Evolutionary conservation across 2,888 invertebrate species (phyloP).

Genomic region (Actias luna): DNA sequence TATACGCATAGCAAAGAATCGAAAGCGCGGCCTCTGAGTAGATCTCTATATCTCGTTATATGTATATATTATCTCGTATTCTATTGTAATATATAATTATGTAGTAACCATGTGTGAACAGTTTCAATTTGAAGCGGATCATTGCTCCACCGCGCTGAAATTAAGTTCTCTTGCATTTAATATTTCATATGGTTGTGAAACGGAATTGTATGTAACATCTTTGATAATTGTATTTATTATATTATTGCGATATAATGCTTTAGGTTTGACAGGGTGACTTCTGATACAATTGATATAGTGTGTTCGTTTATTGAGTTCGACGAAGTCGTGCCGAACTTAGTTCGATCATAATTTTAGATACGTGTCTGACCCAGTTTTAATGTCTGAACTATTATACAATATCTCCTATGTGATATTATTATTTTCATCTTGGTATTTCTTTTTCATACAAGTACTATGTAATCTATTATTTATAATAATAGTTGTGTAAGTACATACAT

Average conservation of each 20-base stretch:
- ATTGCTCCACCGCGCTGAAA: conserved; percentile 28
- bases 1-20: not conserved
- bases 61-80: conserved; percentile 21
- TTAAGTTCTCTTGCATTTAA: conserved; percentile 20
- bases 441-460: too few species aligned
- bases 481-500: too few species aligned
- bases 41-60: conserved; percentile 11
- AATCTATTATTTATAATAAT: too few species aligned
- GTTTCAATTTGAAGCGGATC: conserved; percentile 18
- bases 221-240: conserved; percentile 31
- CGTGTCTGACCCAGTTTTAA: conserved; percentile 4
- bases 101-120: conserved; percentile 30
- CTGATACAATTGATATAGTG: conserved; percentile 16
- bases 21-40: not conserved
- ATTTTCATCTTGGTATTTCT: too few species aligned
- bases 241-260: conserved; percentile 16
- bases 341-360: conserved; percentile 5
- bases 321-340: conserved; percentile 6
- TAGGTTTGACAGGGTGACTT: conserved; percentile 15
- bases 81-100: conserved; percentile 22
- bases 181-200: conserved; percentile 25
- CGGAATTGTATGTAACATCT: conserved; percentile 22
- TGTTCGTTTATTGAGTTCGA: conserved; percentile 8
- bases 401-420: not conserved
- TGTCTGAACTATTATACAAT: not conserved